Conservation (phyloP, 35 echinoderm and acorn worm species). For the Hemicentrotus pulcherrimus region DNA sequence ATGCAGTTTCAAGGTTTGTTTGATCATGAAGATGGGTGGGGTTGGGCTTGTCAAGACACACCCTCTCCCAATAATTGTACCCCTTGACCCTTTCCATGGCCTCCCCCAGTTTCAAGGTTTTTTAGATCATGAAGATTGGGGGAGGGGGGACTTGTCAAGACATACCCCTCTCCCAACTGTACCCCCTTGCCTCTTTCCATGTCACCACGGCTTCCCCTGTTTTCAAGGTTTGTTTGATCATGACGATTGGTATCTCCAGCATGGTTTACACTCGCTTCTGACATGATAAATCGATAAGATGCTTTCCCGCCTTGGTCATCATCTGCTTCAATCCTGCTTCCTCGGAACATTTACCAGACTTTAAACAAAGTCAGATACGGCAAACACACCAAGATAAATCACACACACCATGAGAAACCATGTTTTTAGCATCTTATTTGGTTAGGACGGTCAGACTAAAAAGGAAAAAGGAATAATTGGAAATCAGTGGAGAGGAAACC, state of each 20-base stretch:
- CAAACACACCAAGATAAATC: constrained; percentile 22
- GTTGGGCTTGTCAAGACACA: neutral
- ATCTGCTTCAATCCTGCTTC: neutral
- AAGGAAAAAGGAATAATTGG: neutral
- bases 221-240: neutral
- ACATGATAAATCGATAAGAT: constrained; percentile 13
- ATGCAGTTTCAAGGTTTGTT: too few relatives aligned
- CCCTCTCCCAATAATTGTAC: neutral
- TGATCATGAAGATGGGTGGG: too few relatives aligned
- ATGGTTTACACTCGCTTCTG: neutral
- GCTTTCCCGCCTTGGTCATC: neutral
- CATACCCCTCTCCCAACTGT: neutral
- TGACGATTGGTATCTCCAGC: neutral
- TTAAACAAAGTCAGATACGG: constrained; percentile 41
- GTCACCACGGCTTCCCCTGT: too few relatives aligned
- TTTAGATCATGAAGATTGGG: too few relatives aligned
- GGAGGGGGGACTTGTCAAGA: too few relatives aligned
- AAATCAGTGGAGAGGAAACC: neutral
- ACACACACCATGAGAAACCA: neutral
- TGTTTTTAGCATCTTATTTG: neutral
- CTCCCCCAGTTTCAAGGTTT: too few relatives aligned
- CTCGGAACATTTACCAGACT: constrained; percentile 38
- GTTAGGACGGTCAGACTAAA: neutral
- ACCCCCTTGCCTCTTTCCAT: neutral
- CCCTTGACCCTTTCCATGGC: neutral